Conservation (phyloP, 2,888 invertebrate genomes). For the Cantharis flavilabris region DNA sequence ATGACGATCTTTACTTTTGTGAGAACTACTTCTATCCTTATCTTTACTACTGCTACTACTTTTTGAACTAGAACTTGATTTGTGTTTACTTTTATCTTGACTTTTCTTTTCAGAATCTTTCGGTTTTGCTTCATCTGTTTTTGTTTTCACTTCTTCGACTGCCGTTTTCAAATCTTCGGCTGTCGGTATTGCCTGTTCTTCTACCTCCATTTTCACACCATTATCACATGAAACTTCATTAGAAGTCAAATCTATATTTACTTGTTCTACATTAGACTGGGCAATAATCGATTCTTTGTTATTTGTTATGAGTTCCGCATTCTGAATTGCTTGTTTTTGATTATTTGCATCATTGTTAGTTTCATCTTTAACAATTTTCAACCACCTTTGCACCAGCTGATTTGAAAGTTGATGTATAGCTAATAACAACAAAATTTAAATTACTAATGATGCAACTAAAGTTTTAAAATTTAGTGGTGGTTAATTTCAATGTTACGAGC, state of each 20-base stretch:
- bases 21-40: slow-evolving; percentile 51
- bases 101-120: slow-evolving; percentile 37
- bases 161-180: slow-evolving; percentile 22
- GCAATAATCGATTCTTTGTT: slow-evolving; percentile 20
- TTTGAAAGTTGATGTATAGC: slow-evolving; percentile 78
- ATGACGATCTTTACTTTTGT: slow-evolving; percentile 43
- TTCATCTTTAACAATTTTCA: slow-evolving; percentile 84
- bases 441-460: neutral
- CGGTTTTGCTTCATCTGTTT: slow-evolving; percentile 17
- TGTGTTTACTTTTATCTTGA: slow-evolving; percentile 44
- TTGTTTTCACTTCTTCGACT: slow-evolving; percentile 27
- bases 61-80: slow-evolving; percentile 13
- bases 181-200: slow-evolving; percentile 26
- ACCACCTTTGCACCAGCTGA: slow-evolving; percentile 87
- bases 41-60: slow-evolving; percentile 41
- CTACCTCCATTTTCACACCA: slow-evolving; percentile 51
- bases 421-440: slow-evolving; percentile 54
- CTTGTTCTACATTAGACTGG: slow-evolving; percentile 30
- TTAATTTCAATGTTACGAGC: neutral
- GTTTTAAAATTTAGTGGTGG: neutral
- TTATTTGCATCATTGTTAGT: slow-evolving; percentile 32
- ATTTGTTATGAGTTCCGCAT: slow-evolving; percentile 12
- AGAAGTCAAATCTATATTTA: slow-evolving; percentile 36
- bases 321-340: slow-evolving; percentile 19
- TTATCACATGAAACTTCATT: slow-evolving; percentile 74